Evolutionary conservation across 2,888 invertebrate species (phyloP).

Genomic region (Spodoptera littoralis): DNA sequence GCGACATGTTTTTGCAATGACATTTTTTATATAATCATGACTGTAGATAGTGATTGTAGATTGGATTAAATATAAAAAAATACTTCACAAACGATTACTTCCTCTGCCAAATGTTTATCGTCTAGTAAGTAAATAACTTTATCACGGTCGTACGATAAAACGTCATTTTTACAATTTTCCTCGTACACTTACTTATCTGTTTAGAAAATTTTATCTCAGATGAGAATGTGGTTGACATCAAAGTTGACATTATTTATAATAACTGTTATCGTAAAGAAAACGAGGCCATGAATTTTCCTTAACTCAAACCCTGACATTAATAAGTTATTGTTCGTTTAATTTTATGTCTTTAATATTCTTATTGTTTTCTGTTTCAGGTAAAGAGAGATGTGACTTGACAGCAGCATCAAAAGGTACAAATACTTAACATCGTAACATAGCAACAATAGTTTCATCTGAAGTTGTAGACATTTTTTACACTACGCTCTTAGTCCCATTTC

Average conservation of each 20-base stretch:
- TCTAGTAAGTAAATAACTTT: slow-evolving; percentile 9
- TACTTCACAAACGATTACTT: slow-evolving; percentile 2
- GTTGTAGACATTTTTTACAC: no score
- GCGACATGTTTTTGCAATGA: not conserved
- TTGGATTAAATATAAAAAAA: slow-evolving; percentile 2
- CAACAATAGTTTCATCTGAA: no score
- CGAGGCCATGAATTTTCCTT: slow-evolving; percentile 57
- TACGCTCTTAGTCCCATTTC: no score
- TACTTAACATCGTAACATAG: not conserved
- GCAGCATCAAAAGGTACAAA: slow-evolving; percentile 30
- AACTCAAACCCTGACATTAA: slow-evolving; percentile 61
- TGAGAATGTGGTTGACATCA: slow-evolving; percentile 40
- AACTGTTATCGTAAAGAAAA: slow-evolving; percentile 53
- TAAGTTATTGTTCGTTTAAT: slow-evolving; percentile 49
- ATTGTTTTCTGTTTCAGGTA: slow-evolving; percentile 66
- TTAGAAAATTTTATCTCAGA: slow-evolving; percentile 10
- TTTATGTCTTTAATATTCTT: slow-evolving; percentile 26
- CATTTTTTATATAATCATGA: no score
- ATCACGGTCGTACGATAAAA: slow-evolving; percentile 21
- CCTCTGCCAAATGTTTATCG: slow-evolving; percentile 5
- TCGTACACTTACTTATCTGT: slow-evolving; percentile 8
- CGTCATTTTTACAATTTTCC: slow-evolving; percentile 3
- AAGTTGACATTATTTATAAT: slow-evolving; percentile 52
- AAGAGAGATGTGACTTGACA: slow-evolving; percentile 28
- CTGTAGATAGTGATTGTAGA: no score